Evolutionary conservation across 2,113 vertebrate species (phyloP), one percentile per base, ranked within the genome.

Genomic region (Pterocles burchelli): DNA sequence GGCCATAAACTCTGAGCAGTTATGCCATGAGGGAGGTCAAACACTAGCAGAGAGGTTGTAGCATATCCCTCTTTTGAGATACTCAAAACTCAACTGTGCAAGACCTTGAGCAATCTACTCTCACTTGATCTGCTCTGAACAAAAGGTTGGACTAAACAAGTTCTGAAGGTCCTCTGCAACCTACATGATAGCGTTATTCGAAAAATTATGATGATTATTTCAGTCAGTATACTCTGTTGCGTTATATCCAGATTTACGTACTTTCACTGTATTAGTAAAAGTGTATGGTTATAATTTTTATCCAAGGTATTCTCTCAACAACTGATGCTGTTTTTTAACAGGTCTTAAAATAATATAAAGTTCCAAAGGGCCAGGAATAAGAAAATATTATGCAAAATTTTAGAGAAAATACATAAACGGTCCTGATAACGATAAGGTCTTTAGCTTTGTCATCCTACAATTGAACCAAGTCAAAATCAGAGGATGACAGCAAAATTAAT

Each of bases 401-500:
- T 45, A 85, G 21, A 77, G 45, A 45, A 52, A 78, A 68, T 16
- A 68, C 6, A 67, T 28, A 38, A 94, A 89, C 4, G 8, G 15
- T 17, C 19, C 43, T 52, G 66, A 45, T n/a, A 89, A 87, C 24
- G 81, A 26, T 22, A 66, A 66, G 24, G 13, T 66, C 54, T 63
- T 85, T 24, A 88, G 58, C 10, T 5, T 2, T 70, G 46, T 25
- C 66, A 94, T 62, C 36, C 71, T 34, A 41, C 59, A 45, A 57
- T 1, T 72, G 41, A 91, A 93, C 11, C 0, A 0, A 88, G 89
- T 51, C 41, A 79, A 79, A 91, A 54, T 68, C 36, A 83, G 74
- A 85, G 21, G 71, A 94, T 76, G 63, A 79, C 62, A 94, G 75
- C 54, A 93, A 65, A 79, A 79, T 93, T 79, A 85, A 89, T 88